Conservation (phyloP, 2,888 invertebrate genomes). For the Trissoscelio sp. region DNA sequence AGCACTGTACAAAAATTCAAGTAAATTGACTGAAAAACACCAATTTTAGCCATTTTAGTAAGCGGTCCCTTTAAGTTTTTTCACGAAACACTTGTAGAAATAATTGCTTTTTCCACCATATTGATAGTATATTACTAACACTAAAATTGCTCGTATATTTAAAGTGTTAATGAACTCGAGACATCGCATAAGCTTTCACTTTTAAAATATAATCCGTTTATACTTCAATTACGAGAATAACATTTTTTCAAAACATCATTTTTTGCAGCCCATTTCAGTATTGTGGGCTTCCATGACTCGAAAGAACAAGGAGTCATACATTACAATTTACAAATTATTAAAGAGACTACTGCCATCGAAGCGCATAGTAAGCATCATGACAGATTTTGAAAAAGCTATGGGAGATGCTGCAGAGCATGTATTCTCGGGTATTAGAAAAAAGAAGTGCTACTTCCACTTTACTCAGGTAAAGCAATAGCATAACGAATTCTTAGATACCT, state of each 20-base stretch:
- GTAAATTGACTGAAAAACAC: too few relatives aligned
- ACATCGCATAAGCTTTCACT: too few relatives aligned
- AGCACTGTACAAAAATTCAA: too few relatives aligned
- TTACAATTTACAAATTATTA: background rate
- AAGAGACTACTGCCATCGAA: background rate
- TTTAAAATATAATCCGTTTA: too few relatives aligned
- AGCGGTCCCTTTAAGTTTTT: too few relatives aligned
- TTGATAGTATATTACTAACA: too few relatives aligned
- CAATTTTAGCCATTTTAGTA: too few relatives aligned
- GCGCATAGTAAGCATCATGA: constrained; percentile 1
- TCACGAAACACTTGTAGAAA: too few relatives aligned
- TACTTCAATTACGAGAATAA: background rate
- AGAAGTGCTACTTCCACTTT: constrained; percentile 23
- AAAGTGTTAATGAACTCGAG: too few relatives aligned
- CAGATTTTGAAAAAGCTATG: constrained; percentile 27
- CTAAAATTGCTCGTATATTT: too few relatives aligned
- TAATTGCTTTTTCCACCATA: background rate
- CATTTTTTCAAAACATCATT: background rate
- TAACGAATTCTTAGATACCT: too few relatives aligned
- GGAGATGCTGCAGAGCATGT: constrained; percentile 12
- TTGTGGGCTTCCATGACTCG: constrained; percentile 6
- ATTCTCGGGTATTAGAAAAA: background rate
- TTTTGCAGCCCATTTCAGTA: constrained; percentile 12
- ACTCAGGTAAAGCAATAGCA: too few relatives aligned
- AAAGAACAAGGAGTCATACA: constrained; percentile 2